Conservation (phyloP, 2,797 vertebrate species). For the Gambusia yucatana region DNA sequence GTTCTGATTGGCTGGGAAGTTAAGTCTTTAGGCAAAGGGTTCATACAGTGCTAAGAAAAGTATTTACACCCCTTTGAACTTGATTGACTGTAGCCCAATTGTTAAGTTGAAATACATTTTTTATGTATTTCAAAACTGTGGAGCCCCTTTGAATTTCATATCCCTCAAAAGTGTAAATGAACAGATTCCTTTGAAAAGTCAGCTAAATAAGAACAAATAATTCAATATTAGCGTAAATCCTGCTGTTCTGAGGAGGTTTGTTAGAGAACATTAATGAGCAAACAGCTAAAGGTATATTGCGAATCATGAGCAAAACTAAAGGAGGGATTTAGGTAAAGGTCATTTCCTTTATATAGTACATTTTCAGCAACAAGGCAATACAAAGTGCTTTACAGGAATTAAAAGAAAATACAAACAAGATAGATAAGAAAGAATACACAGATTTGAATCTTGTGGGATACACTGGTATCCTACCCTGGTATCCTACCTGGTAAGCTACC, state of each 20-base stretch:
- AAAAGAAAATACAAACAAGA: too few relatives aligned
- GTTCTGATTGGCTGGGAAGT: constrained; percentile 40
- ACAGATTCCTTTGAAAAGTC: not conserved
- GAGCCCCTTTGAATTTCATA: not conserved
- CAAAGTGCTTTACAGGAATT: too few relatives aligned
- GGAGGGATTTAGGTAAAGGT: not conserved
- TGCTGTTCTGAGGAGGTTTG: not conserved
- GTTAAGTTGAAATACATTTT: not conserved
- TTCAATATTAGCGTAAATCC: not conserved
- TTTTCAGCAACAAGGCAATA: too few relatives aligned
- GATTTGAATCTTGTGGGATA: not conserved
- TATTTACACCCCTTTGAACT: not conserved
- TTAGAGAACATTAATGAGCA: not conserved
- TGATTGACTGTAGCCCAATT: not conserved
- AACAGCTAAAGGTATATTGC: not conserved
- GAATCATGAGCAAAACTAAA: not conserved
- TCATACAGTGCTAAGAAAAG: not conserved
- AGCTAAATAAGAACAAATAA: not conserved
- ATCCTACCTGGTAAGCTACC: not conserved
- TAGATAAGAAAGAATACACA: not conserved
- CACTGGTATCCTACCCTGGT: not conserved
- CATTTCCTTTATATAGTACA: too few relatives aligned
- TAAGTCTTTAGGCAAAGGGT: constrained; percentile 23
- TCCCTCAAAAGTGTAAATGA: not conserved
- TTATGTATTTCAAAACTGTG: not conserved